Percentiles rank a stretch among this genome's conserved stretches.
Evolutionary conservation across 2,113 vertebrate genomes (phyloP).

Genomic region (Gambusia affinis): DNA sequence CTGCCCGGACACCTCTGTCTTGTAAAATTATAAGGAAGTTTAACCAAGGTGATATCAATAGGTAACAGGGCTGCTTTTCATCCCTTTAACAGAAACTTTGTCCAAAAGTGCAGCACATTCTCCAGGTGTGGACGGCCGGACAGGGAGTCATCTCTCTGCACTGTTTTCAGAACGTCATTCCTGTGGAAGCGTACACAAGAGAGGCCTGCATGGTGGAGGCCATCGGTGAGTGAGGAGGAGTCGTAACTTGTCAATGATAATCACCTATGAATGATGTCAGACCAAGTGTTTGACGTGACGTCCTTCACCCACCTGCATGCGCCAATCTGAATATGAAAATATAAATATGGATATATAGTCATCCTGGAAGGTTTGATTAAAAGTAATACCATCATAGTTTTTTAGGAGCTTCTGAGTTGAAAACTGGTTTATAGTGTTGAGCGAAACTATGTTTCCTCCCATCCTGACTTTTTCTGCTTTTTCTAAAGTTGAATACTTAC

Average conservation of each 20-base stretch:
- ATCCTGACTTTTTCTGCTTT: no score
- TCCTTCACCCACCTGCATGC: no score
- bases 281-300: background rate
- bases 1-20: background rate
- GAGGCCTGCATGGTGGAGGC: slow-evolving; percentile 92
- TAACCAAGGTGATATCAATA: background rate
- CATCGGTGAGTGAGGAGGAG: slow-evolving; percentile 79
- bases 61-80: background rate
- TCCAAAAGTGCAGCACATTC: slow-evolving; percentile 86
- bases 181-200: slow-evolving; percentile 89
- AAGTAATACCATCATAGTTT: no score
- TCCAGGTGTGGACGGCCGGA: slow-evolving; percentile 87
- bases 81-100: slow-evolving; percentile 78
- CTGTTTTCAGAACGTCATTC: slow-evolving; percentile 90
- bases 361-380: no score
- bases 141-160: slow-evolving; percentile 88
- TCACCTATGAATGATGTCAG: background rate
- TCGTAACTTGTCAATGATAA: background rate
- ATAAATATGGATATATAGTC: no score
- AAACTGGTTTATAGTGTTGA: no score
- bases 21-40: background rate
- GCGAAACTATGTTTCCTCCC: no score
- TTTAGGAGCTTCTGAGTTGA: no score
- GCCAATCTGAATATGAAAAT: no score
- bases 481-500: no score